Evolutionary conservation across 2,113 vertebrate genomes (phyloP).

Genomic region (Sclerurus mexicanus): DNA sequence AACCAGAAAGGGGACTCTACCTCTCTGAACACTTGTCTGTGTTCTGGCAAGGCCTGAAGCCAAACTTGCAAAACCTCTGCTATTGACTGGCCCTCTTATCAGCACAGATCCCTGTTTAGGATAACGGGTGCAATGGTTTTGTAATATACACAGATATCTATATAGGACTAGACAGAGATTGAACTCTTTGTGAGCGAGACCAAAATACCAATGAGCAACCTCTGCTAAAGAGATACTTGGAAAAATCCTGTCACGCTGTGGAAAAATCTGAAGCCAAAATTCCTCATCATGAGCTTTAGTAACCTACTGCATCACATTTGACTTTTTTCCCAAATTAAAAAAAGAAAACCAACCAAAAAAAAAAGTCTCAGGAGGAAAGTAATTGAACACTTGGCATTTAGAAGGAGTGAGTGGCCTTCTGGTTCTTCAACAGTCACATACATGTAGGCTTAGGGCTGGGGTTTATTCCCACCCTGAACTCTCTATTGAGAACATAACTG

Average conservation of each 20-base stretch:
- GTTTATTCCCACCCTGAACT: conserved; percentile 60
- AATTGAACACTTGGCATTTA: conserved; percentile 73
- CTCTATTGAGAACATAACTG: conserved; percentile 63
- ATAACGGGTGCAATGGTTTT: background rate
- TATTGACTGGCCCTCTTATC: background rate
- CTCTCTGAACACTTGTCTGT: background rate
- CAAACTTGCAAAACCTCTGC: background rate
- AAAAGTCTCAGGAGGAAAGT: background rate
- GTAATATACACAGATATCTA: background rate
- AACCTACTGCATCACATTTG: conserved; percentile 40
- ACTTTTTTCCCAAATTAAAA: conserved; percentile 47
- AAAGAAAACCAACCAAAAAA: background rate
- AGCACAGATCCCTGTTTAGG: background rate
- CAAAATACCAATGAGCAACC: background rate
- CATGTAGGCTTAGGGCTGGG: conserved; percentile 56
- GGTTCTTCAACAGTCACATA: conserved; percentile 54
- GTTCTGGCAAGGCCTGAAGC: background rate
- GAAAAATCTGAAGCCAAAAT: background rate
- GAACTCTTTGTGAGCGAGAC: background rate
- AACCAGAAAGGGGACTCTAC: background rate
- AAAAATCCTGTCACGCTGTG: background rate
- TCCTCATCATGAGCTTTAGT: conserved; percentile 18
- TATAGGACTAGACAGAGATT: background rate
- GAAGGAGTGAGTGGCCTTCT: conserved; percentile 61
- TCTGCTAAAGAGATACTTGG: background rate